These are phyloP conservation scores for Aromia moschata DNA, from an alignment of 2,888 invertebrate species.

Conservation along the genomic window DNA sequence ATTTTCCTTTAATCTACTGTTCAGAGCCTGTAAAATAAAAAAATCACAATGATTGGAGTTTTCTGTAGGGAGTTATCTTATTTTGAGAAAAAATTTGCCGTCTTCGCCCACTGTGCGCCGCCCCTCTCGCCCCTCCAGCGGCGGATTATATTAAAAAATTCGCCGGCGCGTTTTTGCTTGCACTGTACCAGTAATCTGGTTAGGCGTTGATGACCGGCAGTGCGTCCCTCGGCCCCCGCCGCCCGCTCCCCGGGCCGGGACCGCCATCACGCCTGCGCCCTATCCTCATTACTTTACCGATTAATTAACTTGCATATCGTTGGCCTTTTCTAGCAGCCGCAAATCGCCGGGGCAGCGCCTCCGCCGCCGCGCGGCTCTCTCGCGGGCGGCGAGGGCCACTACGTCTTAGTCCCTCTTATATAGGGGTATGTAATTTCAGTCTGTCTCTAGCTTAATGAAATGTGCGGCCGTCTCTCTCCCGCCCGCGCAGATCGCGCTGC, in stretches of 20 bases:
- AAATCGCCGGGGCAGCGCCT: conserved; percentile 56
- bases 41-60: too few relatives aligned
- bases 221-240: too few relatives aligned
- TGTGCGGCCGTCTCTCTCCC: conserved; percentile 59
- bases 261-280: conserved; percentile 59
- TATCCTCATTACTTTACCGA: conserved; percentile 65
- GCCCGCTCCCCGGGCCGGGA: conserved; percentile 50
- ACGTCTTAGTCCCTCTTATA: conserved; percentile 58
- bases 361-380: conserved; percentile 48
- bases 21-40: too few relatives aligned
- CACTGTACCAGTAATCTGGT: conserved; percentile 63
- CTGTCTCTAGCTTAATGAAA: conserved; percentile 65
- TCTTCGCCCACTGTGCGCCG: too few relatives aligned
- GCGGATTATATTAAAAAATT: conserved; percentile 25
- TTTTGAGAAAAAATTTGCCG: too few relatives aligned
- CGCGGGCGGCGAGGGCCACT: conserved; percentile 47
- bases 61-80: too few relatives aligned
- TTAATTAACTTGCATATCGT: conserved; percentile 66
- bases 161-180: conserved; percentile 24
- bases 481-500: conserved; percentile 51
- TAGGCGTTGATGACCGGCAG: conserved; percentile 65
- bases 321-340: conserved; percentile 61
- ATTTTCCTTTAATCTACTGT: too few relatives aligned
- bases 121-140: too few relatives aligned
- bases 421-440: conserved; percentile 65